Evolutionary conservation across 2,888 invertebrate genomes (phyloP), one percentile per base, ranked within the genome.

Genomic region (Amphipoea lucens): DNA sequence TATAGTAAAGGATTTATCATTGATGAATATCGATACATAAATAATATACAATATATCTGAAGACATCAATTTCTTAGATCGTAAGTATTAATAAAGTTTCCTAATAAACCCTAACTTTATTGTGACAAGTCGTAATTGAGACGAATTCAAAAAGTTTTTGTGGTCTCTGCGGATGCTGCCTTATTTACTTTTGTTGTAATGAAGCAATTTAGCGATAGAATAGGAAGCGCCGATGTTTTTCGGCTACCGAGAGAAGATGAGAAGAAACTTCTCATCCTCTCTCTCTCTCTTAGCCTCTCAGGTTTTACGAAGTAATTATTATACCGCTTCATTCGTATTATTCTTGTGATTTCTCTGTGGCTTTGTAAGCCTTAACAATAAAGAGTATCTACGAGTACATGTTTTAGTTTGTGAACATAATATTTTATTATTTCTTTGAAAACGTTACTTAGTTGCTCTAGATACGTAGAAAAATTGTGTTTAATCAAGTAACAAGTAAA

Each of bases 91-190:
- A 79, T 70, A 78, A 88, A 88, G 78, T 87, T 87, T 73, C 66
- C 73, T 74, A 82, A 88, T 84, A 78, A 77, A 87, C 71, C 68
- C 71, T 77, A 88, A 87, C 82, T 88, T 84, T 81, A 84, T 76
- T 68, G 73, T 77, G 66, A 77, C 78, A 73, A 81, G 65, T 81
- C 82, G 78, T 87, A 87, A 87, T 88, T 84, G 82, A 88, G 87
- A 88, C 81, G 81, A 82, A 87, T 86, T 82, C 87, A 82, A 67
- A 82, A 87, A 88, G 79, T 87, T 87, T 80, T 82, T 80, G 75
- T 72, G 72, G 82, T 84, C 84, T 82, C 88, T 74, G 74, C 67
- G 87, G 88, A 71, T 60, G 60, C 62, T 67, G 70, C 67, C 78
- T 83, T 86, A 86, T 80, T 88, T 87, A 87, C 79, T 87, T 81